A percentile compares a stretch with the other conserved stretches of the same genome.
Evolutionary conservation across 1,140 invertebrate species (phyloP).

Genomic region (Cataglyphis hispanica): DNA sequence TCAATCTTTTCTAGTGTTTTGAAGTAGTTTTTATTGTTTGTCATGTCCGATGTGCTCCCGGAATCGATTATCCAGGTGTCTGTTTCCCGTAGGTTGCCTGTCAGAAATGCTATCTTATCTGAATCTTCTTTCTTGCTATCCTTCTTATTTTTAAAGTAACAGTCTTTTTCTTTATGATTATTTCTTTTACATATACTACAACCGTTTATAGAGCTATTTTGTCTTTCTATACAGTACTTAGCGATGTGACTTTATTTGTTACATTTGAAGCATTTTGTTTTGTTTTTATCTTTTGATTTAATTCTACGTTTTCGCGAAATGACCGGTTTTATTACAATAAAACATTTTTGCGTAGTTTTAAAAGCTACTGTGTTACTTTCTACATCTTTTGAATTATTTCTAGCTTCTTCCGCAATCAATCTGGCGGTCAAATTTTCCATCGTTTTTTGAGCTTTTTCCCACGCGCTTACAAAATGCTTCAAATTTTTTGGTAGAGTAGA

Average conservation of each 20-base stretch:
- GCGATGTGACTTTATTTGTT: not conserved
- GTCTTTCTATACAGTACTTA: no score
- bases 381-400: no score
- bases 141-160: not conserved
- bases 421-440: no score
- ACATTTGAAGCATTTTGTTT: not conserved
- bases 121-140: not conserved
- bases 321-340: no score
- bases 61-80: not conserved
- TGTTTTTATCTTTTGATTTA: not conserved
- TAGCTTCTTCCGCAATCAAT: no score
- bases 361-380: no score
- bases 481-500: no score
- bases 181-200: not conserved
- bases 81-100: not conserved
- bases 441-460: no score
- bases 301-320: not conserved
- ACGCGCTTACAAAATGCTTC: no score
- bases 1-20: not conserved
- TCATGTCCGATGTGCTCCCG: not conserved
- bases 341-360: no score
- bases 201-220: no score
- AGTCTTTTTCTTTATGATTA: not conserved
- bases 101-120: not conserved
- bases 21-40: not conserved